These are phyloP conservation scores for Bemisia tabaci DNA, from an alignment of 1,140 invertebrate species.

Conservation along the genomic window DNA sequence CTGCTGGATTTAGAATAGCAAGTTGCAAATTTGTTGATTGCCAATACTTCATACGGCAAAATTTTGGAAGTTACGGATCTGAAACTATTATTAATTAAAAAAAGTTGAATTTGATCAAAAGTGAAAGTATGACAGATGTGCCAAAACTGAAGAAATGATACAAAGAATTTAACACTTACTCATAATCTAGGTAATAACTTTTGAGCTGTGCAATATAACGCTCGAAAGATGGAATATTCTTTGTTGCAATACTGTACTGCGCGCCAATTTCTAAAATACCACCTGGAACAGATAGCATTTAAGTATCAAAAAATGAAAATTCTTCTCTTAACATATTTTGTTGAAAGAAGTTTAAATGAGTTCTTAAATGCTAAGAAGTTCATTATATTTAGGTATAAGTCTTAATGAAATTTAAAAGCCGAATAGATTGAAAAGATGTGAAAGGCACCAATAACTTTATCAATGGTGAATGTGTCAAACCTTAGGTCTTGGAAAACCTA, in stretches of 20 bases:
- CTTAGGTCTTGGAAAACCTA: too few relatives aligned
- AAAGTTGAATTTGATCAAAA: too few relatives aligned
- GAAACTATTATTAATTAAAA: too few relatives aligned
- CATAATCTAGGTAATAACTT: slow-evolving; percentile 95
- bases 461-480: too few relatives aligned
- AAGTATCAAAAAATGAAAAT: slow-evolving; percentile 7
- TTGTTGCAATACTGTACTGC: slow-evolving; percentile 80
- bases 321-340: background rate
- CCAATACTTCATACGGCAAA: too few relatives aligned
- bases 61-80: too few relatives aligned
- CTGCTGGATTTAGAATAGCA: too few relatives aligned
- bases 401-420: too few relatives aligned
- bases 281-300: slow-evolving; percentile 33
- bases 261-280: slow-evolving; percentile 93
- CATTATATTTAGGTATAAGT: slow-evolving; percentile 2
- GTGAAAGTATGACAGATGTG: too few relatives aligned
- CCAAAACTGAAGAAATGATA: background rate
- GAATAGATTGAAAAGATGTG: too few relatives aligned
- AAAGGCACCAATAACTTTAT: too few relatives aligned
- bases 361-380: background rate
- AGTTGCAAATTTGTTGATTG: too few relatives aligned
- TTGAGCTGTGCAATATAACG: slow-evolving; percentile 93
- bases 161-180: slow-evolving; percentile 40
- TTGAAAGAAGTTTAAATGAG: background rate
- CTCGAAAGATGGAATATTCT: slow-evolving; percentile 90